These are phyloP conservation scores for Nesometra sesokonis DNA, from an alignment of 35 echinoderm and acorn worm species.

Conservation along the genomic window DNA sequence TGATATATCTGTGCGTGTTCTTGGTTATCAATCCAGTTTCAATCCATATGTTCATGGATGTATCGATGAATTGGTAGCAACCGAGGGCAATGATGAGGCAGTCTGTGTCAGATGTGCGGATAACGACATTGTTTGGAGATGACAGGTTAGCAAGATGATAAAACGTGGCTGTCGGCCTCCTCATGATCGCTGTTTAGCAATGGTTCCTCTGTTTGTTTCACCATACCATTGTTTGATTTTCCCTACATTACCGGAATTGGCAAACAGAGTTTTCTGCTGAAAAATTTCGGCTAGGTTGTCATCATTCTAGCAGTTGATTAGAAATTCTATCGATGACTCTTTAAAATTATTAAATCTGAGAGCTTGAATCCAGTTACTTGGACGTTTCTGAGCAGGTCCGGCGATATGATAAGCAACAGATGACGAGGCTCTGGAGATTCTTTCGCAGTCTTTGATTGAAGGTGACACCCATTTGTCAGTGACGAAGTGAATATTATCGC, in stretches of 20 bases:
- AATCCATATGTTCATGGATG: constrained; percentile 22
- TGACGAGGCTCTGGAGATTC: too few species aligned
- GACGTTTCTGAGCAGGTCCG: constrained; percentile 11
- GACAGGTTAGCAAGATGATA: constrained; percentile 19
- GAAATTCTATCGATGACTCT: constrained; percentile 9
- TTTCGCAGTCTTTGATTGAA: too few species aligned
- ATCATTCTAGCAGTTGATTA: constrained; percentile 13
- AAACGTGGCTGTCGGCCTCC: constrained; percentile 22
- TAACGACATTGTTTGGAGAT: constrained; percentile 22
- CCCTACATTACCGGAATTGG: constrained; percentile 5
- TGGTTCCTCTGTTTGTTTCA: too few species aligned
- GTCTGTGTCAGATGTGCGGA: constrained; percentile 23
- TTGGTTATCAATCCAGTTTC: constrained; percentile 15
- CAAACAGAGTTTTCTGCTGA: constrained; percentile 14
- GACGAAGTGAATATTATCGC: too few species aligned
- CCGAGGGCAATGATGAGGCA: constrained; percentile 28
- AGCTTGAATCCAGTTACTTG: constrained; percentile 22
- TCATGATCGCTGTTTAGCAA: constrained; percentile 15
- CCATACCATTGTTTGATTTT: not conserved
- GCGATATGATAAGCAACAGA: too few species aligned
- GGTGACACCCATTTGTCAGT: too few species aligned
- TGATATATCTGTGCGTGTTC: constrained; percentile 24
- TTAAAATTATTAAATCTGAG: constrained; percentile 26
- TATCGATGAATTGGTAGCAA: constrained; percentile 18
- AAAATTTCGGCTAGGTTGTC: constrained; percentile 4